phyloP scores from a whole-genome alignment of 2,888 invertebrate genomes.

The Spodoptera littoralis region DNA sequence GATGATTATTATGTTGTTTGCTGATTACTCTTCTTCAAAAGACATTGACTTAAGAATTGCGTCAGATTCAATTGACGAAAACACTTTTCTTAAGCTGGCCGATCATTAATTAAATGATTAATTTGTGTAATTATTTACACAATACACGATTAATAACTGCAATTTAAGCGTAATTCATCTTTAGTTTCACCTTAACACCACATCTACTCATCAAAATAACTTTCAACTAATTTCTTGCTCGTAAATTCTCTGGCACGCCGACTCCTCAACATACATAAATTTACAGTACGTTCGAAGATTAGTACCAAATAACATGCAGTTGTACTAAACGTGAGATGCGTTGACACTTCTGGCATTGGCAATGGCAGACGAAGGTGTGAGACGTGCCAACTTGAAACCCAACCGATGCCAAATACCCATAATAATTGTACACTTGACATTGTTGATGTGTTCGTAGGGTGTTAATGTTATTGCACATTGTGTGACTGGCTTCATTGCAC shows the following conservation, averaged over 20 bases:
- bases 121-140: neutral
- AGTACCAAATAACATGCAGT: constrained; percentile 11
- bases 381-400: constrained; percentile 42
- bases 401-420: constrained; percentile 46
- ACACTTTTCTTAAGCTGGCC: neutral
- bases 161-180: neutral
- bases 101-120: neutral
- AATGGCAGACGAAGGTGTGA: constrained; percentile 42
- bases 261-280: constrained; percentile 5
- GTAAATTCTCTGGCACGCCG: neutral
- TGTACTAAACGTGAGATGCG: constrained; percentile 25
- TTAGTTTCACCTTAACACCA: neutral
- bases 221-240: neutral
- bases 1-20: no score
- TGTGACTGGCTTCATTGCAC: neutral
- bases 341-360: constrained; percentile 51
- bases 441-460: constrained; percentile 5
- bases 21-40: neutral
- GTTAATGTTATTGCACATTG: neutral
- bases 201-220: constrained; percentile 8
- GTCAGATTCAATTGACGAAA: neutral
- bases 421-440: constrained; percentile 45
- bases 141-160: no score
- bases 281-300: constrained; percentile 20
- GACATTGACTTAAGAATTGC: neutral